Percentiles rank a stretch among this genome's conserved stretches.
These are phyloP conservation scores for Rhopalosiphum padi DNA, from an alignment of 1,140 invertebrate genomes.

Conservation along the genomic window DNA sequence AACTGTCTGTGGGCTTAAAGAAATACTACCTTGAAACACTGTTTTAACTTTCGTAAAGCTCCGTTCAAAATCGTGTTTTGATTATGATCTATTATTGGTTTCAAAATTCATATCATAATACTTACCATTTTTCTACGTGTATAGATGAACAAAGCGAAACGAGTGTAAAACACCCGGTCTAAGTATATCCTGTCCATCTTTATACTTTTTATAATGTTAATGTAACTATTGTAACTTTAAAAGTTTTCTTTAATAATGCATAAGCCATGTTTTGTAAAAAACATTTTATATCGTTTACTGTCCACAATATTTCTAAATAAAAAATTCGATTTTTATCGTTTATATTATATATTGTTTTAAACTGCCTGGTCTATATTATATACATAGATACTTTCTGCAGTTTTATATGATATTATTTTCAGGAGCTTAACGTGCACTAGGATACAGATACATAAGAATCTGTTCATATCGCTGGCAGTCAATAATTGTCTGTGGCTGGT, in stretches of 20 bases:
- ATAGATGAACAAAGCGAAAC: neutral
- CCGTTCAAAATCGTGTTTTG: neutral
- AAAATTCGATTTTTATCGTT: neutral
- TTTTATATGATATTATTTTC: slow-evolving; percentile 35
- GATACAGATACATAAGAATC: slow-evolving; percentile 91
- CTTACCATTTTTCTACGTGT: neutral
- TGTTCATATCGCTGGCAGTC: slow-evolving; percentile 88
- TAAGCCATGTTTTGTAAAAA: neutral
- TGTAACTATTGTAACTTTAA: too few relatives aligned
- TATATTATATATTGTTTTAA: neutral
- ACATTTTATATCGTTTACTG: neutral
- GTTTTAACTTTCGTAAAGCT: neutral
- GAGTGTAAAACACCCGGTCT: neutral
- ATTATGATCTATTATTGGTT: neutral
- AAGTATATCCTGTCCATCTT: neutral
- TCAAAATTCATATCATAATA: neutral
- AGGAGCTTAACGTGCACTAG: slow-evolving; percentile 78
- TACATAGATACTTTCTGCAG: neutral
- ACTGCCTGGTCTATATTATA: neutral
- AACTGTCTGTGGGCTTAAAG: neutral
- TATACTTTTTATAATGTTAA: too few relatives aligned
- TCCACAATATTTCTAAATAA: neutral
- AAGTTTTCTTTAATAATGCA: neutral
- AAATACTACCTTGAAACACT: neutral
- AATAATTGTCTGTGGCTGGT: slow-evolving; percentile 75